Base-by-base conservation (phyloP, 2,113 vertebrate genomes). In the Nothoprocta pentlandii region DNA sequence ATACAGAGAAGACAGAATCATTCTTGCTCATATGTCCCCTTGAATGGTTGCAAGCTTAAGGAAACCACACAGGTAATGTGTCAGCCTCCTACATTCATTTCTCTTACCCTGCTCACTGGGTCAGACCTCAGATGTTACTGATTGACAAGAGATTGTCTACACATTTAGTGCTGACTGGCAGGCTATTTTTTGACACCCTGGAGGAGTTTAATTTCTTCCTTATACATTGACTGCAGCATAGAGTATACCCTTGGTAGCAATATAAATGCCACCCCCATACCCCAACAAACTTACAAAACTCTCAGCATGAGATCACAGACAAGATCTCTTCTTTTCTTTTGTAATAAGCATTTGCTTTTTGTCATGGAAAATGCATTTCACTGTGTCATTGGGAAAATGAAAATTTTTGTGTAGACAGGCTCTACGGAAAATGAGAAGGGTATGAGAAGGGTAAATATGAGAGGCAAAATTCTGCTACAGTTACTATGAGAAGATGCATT, bases 181-280 rank as follows among this genome's bases (percentile, higher is more conserved):
- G 73, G 44, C 78, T 94, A 90, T 80, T 92, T 92, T 93, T 81
- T 87, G 85, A 88, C 62, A 89, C 49, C 23, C 70, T 73, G 41
- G 58, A 86, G 62, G 53, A 82, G 89, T 88, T 94, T 95, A 93
- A 93, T 95, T 95, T 39, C 42, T 86, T 88, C 94, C 89, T 83
- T 53, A 92, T 76, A 84, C 44, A 85, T 53, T 73, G 77, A 87
- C 47, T 90, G 69, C 39, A 75, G 46, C 44, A 28, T 26, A 70
- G 39, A 92, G 30, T 62, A 21, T 94, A 75, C 68, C 94, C 91
- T 95, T 89, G 94, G 84, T 74, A 87, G 54, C 59, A 85, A 77
- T 82, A 85, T 46, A 67, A 79, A 54, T 78, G 34, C 12, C 42
- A 9, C 15, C 42, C 42, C 42, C 15, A 94, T 96, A 94, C 66